A percentile compares a stretch with the other conserved stretches of the same genome.
phyloP scores from a whole-genome alignment of 1,140 invertebrate species.

The Drosophila sp. region DNA sequence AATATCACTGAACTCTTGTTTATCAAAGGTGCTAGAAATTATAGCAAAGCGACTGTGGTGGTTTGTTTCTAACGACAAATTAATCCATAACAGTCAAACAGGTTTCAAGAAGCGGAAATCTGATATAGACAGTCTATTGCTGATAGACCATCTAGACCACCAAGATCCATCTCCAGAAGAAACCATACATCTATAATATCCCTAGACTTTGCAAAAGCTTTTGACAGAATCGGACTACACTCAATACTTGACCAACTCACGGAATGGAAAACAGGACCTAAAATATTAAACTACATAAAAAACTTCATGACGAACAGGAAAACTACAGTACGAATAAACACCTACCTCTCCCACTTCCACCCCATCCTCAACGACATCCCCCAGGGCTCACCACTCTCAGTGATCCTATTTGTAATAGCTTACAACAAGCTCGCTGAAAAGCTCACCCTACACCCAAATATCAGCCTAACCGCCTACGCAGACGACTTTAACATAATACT shows the following conservation, averaged over 20 bases:
- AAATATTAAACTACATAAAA: constrained; percentile 28
- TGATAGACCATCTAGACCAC: neutral
- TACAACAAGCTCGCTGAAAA: constrained; percentile 7
- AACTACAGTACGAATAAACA: constrained; percentile 20
- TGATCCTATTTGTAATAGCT: constrained; percentile 13
- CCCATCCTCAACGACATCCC: constrained; percentile 12
- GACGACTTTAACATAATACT: constrained; percentile 34
- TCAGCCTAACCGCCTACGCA: constrained; percentile 31
- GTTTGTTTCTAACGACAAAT: too few species aligned
- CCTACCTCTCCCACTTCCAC: neutral
- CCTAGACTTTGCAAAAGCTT: constrained; percentile 28
- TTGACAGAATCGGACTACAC: constrained; percentile 26
- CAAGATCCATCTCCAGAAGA: constrained; percentile 11
- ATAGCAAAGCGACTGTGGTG: too few species aligned
- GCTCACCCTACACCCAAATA: constrained; percentile 13
- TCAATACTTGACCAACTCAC: constrained; percentile 9
- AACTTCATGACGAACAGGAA: constrained; percentile 11
- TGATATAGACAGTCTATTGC: too few species aligned
- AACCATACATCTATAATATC: too few species aligned
- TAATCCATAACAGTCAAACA: too few species aligned
- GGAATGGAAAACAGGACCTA: constrained; percentile 5
- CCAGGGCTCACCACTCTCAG: constrained; percentile 11
- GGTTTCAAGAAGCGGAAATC: too few species aligned
- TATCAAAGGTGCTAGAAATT: too few species aligned
- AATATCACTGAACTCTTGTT: too few species aligned